Percentiles rank a stretch among this genome's conserved stretches.
phyloP scores from a whole-genome alignment of 1,140 invertebrate species.

The Plectrocnemia conspersa region DNA sequence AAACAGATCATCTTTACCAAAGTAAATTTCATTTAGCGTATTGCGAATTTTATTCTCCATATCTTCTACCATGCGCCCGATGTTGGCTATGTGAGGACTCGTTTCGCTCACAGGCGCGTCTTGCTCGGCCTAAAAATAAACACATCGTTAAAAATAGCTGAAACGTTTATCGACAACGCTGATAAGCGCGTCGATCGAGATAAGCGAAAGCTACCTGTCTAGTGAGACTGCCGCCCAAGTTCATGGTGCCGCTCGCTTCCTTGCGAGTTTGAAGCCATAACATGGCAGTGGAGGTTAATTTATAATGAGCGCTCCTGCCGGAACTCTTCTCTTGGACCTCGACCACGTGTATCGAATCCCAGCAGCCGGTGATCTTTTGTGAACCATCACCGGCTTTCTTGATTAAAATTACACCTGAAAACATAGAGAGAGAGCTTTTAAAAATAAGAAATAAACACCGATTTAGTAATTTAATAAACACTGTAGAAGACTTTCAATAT shows the following conservation, averaged over 20 bases:
- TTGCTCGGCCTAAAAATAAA: conserved; percentile 70
- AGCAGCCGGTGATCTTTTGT: conserved; percentile 97
- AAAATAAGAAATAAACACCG: too few species aligned
- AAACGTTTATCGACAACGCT: too few species aligned
- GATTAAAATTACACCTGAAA: conserved; percentile 89
- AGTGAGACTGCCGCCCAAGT: conserved; percentile 94
- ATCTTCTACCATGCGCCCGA: conserved; percentile 93
- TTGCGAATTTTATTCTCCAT: conserved; percentile 99
- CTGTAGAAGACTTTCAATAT: too few species aligned
- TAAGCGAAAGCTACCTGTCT: conserved; percentile 71
- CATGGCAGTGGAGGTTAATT: conserved; percentile 98
- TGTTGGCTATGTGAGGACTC: conserved; percentile 96
- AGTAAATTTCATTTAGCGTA: conserved; percentile 98
- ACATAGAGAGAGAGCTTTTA: too few species aligned
- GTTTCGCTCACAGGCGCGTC: conserved; percentile 86
- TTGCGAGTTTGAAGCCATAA: conserved; percentile 98
- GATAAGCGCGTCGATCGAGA: too few species aligned
- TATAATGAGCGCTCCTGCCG: conserved; percentile 94
- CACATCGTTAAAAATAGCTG: too few species aligned
- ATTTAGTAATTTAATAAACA: too few species aligned
- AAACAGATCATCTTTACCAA: conserved; percentile 56
- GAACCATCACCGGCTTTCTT: conserved; percentile 96
- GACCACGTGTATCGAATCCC: conserved; percentile 99
- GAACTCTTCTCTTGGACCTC: conserved; percentile 96
- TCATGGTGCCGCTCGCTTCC: conserved; percentile 95